Percentiles rank a stretch among this genome's conserved stretches.
Conservation (phyloP, 2,113 vertebrate genomes). For the Scortum barcoo region DNA sequence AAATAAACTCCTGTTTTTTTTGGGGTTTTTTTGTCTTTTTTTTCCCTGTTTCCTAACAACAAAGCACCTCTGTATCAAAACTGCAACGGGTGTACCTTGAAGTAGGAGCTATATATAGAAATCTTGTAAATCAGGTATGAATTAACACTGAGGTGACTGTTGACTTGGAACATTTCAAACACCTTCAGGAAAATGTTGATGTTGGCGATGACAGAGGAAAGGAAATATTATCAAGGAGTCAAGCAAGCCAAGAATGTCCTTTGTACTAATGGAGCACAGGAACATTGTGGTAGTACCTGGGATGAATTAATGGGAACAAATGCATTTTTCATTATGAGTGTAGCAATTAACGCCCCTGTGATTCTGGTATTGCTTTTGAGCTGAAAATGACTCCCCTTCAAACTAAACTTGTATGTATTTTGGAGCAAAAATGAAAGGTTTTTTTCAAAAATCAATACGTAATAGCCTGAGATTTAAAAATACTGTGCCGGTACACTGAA, state of each 20-base stretch:
- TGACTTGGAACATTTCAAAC: constrained; percentile 70
- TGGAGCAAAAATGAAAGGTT: constrained; percentile 79
- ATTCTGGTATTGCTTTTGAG: constrained; percentile 59
- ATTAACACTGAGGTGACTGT: constrained; percentile 63
- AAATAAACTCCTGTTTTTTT: constrained; percentile 82
- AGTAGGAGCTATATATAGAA: constrained; percentile 80
- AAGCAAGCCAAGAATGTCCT: constrained; percentile 39
- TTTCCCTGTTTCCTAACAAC: constrained; percentile 70
- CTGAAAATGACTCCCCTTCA: constrained; percentile 69
- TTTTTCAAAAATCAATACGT: constrained; percentile 82
- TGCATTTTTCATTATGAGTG: constrained; percentile 62
- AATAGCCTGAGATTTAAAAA: constrained; percentile 84
- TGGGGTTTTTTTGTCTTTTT: constrained; percentile 63
- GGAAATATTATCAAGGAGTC: constrained; percentile 46
- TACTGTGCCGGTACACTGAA: constrained; percentile 80
- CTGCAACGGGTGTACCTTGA: constrained; percentile 80
- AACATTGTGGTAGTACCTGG: constrained; percentile 55
- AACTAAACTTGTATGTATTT: constrained; percentile 74
- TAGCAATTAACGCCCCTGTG: constrained; percentile 67
- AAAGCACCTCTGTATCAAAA: constrained; percentile 80
- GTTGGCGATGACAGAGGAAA: constrained; percentile 54
- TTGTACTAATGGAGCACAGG: constrained; percentile 30
- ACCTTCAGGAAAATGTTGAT: constrained; percentile 64
- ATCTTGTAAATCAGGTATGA: constrained; percentile 76
- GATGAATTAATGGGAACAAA: constrained; percentile 72